These are phyloP conservation scores for Ectemnius continuus DNA, from an alignment of 2,888 invertebrate genomes.

Conservation along the genomic window DNA sequence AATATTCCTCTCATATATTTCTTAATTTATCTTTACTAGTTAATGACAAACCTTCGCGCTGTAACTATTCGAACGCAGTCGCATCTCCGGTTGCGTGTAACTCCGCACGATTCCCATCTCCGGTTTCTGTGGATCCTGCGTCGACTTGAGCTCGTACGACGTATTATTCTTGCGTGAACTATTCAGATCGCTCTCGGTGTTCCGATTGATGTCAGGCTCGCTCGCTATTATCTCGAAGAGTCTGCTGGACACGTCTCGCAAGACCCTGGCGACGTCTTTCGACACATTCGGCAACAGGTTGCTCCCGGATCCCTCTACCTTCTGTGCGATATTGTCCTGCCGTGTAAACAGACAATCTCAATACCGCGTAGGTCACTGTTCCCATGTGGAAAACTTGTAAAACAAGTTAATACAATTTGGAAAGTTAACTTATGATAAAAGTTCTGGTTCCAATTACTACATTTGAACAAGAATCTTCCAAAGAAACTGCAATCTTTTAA, in stretches of 20 bases:
- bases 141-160: neutral
- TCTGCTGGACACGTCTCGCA: constrained; percentile 62
- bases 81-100: constrained; percentile 41
- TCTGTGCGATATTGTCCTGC: constrained; percentile 64
- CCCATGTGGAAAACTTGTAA: neutral
- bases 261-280: constrained; percentile 59
- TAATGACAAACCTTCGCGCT: constrained; percentile 17
- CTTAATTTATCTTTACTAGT: neutral
- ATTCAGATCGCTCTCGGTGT: constrained; percentile 37
- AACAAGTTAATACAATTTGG: no score
- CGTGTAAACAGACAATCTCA: neutral
- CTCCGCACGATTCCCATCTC: constrained; percentile 28
- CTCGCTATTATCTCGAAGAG: constrained; percentile 63
- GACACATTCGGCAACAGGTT: constrained; percentile 68
- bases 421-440: no score
- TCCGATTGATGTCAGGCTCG: constrained; percentile 57
- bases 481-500: no score
- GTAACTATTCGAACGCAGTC: neutral
- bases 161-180: constrained; percentile 11
- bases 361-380: neutral
- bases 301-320: constrained; percentile 70
- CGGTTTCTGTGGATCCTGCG: neutral
- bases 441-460: no score
- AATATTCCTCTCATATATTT: neutral
- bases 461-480: no score